phyloP scores from a whole-genome alignment of 2,888 invertebrate species.

The Hylaea fasciaria region DNA sequence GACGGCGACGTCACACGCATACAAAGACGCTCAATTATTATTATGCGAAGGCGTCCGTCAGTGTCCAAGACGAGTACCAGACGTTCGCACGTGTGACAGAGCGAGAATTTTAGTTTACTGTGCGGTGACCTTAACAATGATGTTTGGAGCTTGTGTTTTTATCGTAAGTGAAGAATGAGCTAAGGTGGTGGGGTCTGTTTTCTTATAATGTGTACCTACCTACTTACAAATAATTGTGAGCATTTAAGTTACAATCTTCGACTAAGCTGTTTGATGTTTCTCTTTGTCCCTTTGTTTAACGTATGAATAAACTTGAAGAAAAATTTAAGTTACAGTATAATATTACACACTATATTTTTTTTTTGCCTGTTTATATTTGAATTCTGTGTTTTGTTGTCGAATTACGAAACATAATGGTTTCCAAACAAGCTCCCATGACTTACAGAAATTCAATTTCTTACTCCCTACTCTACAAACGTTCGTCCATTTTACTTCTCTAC shows the following conservation, averaged over 20 bases:
- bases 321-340: too few species aligned
- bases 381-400: too few species aligned
- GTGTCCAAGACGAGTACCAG: slow-evolving; percentile 21
- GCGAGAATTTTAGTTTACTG: slow-evolving; percentile 5
- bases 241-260: neutral
- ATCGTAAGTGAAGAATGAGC: slow-evolving; percentile 31
- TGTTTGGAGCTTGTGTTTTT: slow-evolving; percentile 36
- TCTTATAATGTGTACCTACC: neutral
- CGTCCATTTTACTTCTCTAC: too few species aligned
- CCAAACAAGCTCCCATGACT: too few species aligned
- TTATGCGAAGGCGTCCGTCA: slow-evolving; percentile 8
- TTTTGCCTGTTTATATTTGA: too few species aligned
- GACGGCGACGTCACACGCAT: slow-evolving; percentile 16
- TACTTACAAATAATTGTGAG: too few species aligned
- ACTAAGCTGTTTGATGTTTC: neutral
- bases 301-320: too few species aligned
- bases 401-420: too few species aligned
- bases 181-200: neutral
- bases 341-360: too few species aligned
- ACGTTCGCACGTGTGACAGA: slow-evolving; percentile 20
- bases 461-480: too few species aligned
- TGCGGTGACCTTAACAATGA: slow-evolving; percentile 30
- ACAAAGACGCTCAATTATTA: slow-evolving; percentile 24
- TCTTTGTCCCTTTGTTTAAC: neutral
- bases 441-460: too few species aligned